Conservation (phyloP, 2,888 invertebrate species). For the Esperia sulphurella region DNA sequence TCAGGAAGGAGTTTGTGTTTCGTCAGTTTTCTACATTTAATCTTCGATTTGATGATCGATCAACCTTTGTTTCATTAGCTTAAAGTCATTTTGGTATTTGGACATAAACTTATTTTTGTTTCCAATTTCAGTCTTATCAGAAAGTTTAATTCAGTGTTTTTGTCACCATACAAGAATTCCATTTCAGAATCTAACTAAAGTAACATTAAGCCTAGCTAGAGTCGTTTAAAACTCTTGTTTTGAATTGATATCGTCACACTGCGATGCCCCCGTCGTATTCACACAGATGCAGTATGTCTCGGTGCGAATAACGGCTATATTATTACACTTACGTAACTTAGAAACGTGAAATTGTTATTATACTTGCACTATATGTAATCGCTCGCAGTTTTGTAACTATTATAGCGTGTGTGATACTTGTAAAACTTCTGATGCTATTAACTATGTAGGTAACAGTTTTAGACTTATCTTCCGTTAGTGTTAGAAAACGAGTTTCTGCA, state of each 20-base stretch:
- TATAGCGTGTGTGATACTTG: neutral
- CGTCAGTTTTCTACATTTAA: too few species aligned
- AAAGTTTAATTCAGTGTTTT: neutral
- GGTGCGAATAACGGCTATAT: neutral
- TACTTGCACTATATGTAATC: conserved; percentile 17
- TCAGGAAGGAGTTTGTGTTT: too few species aligned
- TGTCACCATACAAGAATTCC: neutral
- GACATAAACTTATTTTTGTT: too few species aligned
- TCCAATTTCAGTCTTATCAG: too few species aligned
- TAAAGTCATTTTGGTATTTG: too few species aligned
- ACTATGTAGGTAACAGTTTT: neutral
- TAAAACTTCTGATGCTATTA: neutral
- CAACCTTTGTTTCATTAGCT: too few species aligned
- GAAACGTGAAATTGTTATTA: conserved; percentile 25
- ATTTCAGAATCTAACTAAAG: too few species aligned
- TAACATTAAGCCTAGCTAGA: too few species aligned
- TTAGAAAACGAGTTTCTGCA: neutral
- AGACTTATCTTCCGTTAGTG: neutral
- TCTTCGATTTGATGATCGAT: too few species aligned
- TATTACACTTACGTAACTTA: conserved; percentile 33
- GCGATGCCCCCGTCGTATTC: neutral
- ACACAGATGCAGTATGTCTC: neutral
- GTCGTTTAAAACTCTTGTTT: neutral
- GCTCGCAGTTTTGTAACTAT: conserved; percentile 10
- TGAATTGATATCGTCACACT: neutral